Evolutionary conservation across 2,113 vertebrate genomes (phyloP).

Genomic region (Capreolus pygargus): DNA sequence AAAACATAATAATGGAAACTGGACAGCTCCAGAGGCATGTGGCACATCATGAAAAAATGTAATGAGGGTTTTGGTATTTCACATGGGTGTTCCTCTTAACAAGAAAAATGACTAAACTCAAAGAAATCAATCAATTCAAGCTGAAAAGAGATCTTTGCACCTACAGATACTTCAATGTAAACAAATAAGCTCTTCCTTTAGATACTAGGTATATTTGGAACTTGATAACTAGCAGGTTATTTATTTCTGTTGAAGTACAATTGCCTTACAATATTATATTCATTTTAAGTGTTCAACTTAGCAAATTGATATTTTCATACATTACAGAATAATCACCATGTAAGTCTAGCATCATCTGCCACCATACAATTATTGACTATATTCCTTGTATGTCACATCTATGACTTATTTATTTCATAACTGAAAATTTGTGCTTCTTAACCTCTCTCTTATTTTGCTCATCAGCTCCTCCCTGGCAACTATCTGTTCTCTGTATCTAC

Average conservation of each 20-base stretch:
- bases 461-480: neutral
- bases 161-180: slow-evolving; percentile 38
- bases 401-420: neutral
- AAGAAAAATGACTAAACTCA: slow-evolving; percentile 52
- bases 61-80: slow-evolving; percentile 43
- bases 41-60: slow-evolving; percentile 42
- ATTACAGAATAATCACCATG: neutral
- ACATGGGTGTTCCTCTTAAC: slow-evolving; percentile 9
- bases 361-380: neutral
- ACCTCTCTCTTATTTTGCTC: neutral
- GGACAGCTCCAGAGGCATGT: slow-evolving; percentile 31
- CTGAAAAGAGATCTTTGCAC: slow-evolving; percentile 29
- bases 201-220: slow-evolving; percentile 14
- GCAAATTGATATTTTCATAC: neutral
- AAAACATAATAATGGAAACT: slow-evolving; percentile 16
- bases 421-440: neutral
- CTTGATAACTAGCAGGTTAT: neutral
- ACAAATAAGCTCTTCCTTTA: slow-evolving; percentile 29
- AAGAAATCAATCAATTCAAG: slow-evolving; percentile 30
- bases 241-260: neutral
- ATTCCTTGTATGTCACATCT: neutral
- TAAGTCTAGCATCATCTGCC: neutral
- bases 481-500: neutral
- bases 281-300: neutral
- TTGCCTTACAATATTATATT: neutral